Evolutionary conservation across 2,888 invertebrate genomes (phyloP), one percentile per base, ranked within the genome.

Genomic region (Xestoiulus laeticollis): DNA sequence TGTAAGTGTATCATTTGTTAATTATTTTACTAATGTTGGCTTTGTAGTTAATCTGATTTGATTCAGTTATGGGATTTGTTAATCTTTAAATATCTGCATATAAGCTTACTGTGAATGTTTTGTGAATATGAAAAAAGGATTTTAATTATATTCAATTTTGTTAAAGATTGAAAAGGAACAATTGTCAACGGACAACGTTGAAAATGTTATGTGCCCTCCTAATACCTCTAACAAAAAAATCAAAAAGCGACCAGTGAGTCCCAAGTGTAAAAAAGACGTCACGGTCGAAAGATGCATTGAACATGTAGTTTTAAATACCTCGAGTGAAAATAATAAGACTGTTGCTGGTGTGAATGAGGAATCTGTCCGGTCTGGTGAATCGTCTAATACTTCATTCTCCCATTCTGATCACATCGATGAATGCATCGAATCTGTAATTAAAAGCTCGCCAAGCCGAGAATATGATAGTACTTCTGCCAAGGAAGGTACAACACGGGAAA

Each of bases 371-470:
- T n/a, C 59, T 59, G n/a, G n/a, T 19, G 5, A 59, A n/a, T 59
- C 59, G 19, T 6, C 59, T 59, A n/a, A 59, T n/a, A 16, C 59
- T 59, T n/a, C 5, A 59, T 1, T 6, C 2, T 59, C 59, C 3
- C 19, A 59, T n/a, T 59, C 59, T n/a, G 59, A 59, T n/a, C 59
- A 59, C n/a, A 59, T 59, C n/a, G 59, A n/a, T n/a, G 59, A n/a
- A 3, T 59, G 59, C 6, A 59, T 59, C 6, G 59, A 59, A n/a
- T 59, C 19, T 59, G 59, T 59, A 5, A 59, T 59, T 59, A 59
- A 59, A 59, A 59, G 2, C n/a, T 59, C 59, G 14, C 1, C 19
- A 59, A 59, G n/a, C 59, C 0, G 1, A 3, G 59, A 59, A 59
- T 14, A 3, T 59, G 59, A 3, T 5, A n/a, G n/a, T 59, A 2